Evolutionary conservation across 2,797 vertebrate genomes (phyloP).

Genomic region (Tokudaia tokunoshimensis): DNA sequence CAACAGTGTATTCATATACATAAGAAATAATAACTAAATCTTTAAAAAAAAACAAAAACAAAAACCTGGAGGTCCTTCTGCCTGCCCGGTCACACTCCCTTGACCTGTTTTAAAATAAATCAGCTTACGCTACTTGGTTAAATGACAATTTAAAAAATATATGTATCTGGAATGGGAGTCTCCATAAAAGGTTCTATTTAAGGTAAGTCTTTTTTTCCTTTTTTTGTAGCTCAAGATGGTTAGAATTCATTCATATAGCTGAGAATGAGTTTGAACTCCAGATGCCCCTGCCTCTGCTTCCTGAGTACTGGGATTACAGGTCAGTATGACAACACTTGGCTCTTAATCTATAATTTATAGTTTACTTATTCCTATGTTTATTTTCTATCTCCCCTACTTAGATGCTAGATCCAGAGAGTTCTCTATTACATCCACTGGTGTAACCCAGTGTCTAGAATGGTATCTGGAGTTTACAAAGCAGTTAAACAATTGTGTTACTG

Average conservation of each 20-base stretch:
- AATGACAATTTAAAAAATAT: neutral
- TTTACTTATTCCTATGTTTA: neutral
- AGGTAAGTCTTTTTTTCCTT: neutral
- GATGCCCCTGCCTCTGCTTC: neutral
- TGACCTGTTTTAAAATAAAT: slow-evolving; percentile 61
- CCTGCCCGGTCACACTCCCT: neutral
- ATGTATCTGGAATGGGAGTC: neutral
- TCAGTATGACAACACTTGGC: neutral
- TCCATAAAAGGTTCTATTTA: slow-evolving; percentile 22
- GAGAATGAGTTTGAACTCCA: neutral
- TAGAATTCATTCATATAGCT: neutral
- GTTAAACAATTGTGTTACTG: neutral
- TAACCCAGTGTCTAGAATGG: neutral
- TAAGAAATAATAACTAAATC: no score
- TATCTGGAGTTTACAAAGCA: neutral
- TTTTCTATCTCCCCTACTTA: neutral
- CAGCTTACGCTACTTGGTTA: neutral
- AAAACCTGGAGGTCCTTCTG: neutral
- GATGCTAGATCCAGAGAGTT: neutral
- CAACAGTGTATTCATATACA: no score
- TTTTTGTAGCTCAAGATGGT: neutral
- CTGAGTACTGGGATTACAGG: neutral
- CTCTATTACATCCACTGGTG: neutral
- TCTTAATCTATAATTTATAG: neutral
- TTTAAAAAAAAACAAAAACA: no score